phyloP scores from a whole-genome alignment of 2,888 invertebrate genomes.

The Noctua janthina region DNA sequence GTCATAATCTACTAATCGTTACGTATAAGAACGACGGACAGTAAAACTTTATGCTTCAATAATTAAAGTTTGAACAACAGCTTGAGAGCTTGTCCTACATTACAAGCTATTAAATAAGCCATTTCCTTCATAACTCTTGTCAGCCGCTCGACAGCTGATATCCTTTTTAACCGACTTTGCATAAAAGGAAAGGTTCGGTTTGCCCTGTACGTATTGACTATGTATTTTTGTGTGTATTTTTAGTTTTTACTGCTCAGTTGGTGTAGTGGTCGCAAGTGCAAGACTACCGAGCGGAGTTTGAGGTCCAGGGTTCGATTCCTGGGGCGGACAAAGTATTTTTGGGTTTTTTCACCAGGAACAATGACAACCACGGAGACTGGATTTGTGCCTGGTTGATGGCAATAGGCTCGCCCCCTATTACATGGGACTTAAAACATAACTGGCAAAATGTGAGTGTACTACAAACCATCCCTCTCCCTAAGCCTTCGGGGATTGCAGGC shows the following conservation, averaged over 20 bases:
- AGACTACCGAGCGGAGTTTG: not conserved
- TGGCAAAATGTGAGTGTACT: too few relatives aligned
- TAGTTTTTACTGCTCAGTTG: not conserved
- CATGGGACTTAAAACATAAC: too few relatives aligned
- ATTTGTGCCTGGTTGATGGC: not conserved
- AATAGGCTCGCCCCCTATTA: not conserved
- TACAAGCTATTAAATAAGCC: constrained; percentile 31
- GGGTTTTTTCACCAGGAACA: not conserved
- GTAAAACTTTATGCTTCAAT: constrained; percentile 21
- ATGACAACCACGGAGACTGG: not conserved
- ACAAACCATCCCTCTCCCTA: too few relatives aligned
- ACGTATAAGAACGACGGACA: not conserved
- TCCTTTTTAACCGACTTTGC: constrained; percentile 24
- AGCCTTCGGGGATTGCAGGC: too few relatives aligned
- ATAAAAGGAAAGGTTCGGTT: constrained; percentile 4
- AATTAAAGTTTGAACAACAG: constrained; percentile 16
- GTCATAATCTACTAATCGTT: not conserved
- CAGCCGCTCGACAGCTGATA: constrained; percentile 41
- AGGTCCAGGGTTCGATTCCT: not conserved
- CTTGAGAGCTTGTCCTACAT: constrained; percentile 17
- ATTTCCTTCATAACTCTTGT: constrained; percentile 34
- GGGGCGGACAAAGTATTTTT: not conserved
- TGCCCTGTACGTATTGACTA: not conserved
- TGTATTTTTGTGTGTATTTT: not conserved
- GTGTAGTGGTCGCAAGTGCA: not conserved